phyloP scores from a whole-genome alignment of 2,113 vertebrate species.

The Montifringilla adamsi region DNA sequence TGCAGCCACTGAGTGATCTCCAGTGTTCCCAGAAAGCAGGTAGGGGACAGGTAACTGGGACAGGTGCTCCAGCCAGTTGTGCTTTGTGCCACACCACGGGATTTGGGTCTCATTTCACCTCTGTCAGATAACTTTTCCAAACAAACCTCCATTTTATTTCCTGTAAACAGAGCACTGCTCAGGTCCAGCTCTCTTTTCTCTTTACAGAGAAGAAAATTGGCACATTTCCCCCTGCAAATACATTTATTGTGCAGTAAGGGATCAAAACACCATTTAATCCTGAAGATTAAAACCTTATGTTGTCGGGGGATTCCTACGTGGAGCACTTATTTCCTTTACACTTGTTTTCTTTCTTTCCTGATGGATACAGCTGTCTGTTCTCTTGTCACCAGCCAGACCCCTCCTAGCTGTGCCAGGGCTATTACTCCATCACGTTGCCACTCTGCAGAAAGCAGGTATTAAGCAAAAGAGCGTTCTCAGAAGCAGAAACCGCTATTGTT shows the following conservation, averaged over 20 bases:
- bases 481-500: constrained; percentile 69
- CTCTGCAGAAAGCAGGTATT: constrained; percentile 68
- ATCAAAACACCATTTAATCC: constrained; percentile 66
- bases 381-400: constrained; percentile 49
- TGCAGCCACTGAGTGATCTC: fast-evolving
- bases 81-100: fast-evolving
- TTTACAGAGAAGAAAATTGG: constrained; percentile 19
- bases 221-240: constrained; percentile 29
- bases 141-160: not conserved
- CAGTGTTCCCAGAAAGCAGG: not conserved
- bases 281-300: constrained; percentile 48
- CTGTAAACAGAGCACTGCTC: not conserved
- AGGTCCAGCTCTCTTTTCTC: not conserved
- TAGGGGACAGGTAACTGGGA: too few relatives aligned
- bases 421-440: constrained; percentile 59
- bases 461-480: constrained; percentile 68
- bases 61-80: not conserved
- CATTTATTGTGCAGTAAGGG: constrained; percentile 44
- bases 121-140: not conserved
- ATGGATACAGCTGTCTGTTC: constrained; percentile 57
- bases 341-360: constrained; percentile 49
- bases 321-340: constrained; percentile 55
- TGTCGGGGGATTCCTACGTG: constrained; percentile 20
- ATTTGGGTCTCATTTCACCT: not conserved
- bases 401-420: constrained; percentile 52